phyloP scores from a whole-genome alignment of 2,797 vertebrate species.

The Trichosurus vulpecula region DNA sequence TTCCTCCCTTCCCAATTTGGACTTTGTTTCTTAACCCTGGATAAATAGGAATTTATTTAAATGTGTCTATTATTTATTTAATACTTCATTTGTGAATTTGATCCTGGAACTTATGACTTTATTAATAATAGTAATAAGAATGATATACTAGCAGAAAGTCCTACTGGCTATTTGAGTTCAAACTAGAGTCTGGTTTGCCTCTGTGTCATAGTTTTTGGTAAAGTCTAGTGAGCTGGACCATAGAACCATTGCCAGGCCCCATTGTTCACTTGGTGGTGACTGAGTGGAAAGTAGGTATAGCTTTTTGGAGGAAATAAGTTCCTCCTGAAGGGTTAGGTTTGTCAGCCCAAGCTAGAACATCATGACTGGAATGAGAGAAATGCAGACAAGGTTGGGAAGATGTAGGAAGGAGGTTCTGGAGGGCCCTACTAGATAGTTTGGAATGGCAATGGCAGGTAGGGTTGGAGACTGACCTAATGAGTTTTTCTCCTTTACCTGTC shows the following conservation, averaged over 20 bases:
- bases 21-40: not conserved
- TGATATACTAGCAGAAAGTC: not conserved
- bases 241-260: not conserved
- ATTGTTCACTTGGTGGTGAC: not conserved
- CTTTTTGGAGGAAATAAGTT: not conserved
- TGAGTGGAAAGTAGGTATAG: not conserved
- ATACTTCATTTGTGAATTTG: not conserved
- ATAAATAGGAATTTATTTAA: not conserved
- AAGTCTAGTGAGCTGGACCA: not conserved
- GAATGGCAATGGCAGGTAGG: not conserved
- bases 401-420: not conserved
- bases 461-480: not conserved
- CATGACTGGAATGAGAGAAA: not conserved
- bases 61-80: not conserved
- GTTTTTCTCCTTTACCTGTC: not conserved
- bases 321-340: not conserved
- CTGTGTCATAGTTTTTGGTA: not conserved
- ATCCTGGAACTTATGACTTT: not conserved
- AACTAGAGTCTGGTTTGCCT: not conserved
- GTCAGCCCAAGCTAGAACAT: not conserved
- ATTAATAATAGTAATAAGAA: not conserved
- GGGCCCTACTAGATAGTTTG: too few species aligned
- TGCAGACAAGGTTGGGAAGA: not conserved
- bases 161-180: not conserved
- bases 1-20: not conserved